Percentiles rank a stretch among this genome's conserved stretches.
These are phyloP conservation scores for Apostichopus japonicus DNA, from an alignment of 35 echinoderm and acorn worm genomes.

Conservation along the genomic window DNA sequence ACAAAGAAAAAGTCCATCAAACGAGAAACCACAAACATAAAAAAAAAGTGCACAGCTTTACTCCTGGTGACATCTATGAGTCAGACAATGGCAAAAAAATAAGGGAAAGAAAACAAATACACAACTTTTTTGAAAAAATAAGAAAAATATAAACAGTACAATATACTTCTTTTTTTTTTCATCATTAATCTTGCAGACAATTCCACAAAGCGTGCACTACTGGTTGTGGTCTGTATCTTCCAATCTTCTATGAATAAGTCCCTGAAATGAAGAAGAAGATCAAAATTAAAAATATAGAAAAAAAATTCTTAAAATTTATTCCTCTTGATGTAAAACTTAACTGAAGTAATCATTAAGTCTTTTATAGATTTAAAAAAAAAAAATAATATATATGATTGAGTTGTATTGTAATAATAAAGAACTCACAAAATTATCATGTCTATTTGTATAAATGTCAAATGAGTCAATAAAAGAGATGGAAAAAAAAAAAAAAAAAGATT, in stretches of 20 bases:
- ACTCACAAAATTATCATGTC: no score
- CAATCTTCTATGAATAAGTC: not conserved
- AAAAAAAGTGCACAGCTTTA: not conserved
- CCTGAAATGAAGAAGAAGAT: not conserved
- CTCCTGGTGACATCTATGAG: not conserved
- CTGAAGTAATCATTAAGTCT: no score
- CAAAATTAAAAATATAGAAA: no score
- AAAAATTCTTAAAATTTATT: not conserved
- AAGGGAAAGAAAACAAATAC: not conserved
- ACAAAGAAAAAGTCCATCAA: not conserved
- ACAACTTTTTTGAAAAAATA: not conserved
- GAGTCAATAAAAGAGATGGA: no score
- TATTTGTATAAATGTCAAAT: no score
- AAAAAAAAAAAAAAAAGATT: no score
- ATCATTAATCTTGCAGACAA: conserved; percentile 19
- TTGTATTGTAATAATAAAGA: no score
- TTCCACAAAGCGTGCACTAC: conserved; percentile 38
- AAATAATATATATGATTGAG: no score
- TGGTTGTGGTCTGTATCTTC: conserved; percentile 17
- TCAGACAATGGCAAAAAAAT: not conserved
- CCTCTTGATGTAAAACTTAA: no score
- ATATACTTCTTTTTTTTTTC: conserved; percentile 27
- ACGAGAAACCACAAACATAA: not conserved
- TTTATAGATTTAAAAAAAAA: no score
- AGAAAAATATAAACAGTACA: conserved; percentile 45